Conservation (phyloP, 23 tunicate species). For the Aplidium turbinatum region DNA sequence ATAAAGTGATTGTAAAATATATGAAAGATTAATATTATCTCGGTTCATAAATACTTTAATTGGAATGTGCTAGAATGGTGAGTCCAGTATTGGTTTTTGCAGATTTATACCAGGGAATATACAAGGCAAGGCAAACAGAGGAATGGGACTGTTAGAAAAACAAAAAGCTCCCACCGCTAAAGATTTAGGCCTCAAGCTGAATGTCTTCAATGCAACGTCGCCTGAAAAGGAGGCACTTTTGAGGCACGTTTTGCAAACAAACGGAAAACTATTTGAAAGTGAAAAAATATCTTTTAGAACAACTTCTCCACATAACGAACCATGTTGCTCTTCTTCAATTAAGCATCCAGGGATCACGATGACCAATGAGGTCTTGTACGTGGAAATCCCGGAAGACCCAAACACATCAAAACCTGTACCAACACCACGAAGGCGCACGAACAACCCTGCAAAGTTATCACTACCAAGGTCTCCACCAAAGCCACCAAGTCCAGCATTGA, state of each 20-base stretch:
- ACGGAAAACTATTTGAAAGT: too few relatives aligned
- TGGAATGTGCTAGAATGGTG: too few relatives aligned
- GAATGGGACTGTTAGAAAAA: neutral
- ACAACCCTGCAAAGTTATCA: neutral
- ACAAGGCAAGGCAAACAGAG: neutral
- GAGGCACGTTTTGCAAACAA: too few relatives aligned
- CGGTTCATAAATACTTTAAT: neutral
- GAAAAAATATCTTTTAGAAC: too few relatives aligned
- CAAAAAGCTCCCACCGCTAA: neutral
- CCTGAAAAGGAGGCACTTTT: too few relatives aligned
- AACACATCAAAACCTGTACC: constrained; percentile 18
- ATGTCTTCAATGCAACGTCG: too few relatives aligned
- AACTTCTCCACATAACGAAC: too few relatives aligned
- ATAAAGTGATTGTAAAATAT: neutral
- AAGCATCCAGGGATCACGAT: too few relatives aligned
- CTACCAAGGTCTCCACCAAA: constrained; percentile 33
- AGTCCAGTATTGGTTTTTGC: too few relatives aligned
- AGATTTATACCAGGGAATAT: neutral
- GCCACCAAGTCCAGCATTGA: constrained; percentile 2
- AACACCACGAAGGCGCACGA: neutral
- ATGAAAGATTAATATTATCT: neutral
- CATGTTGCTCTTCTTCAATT: too few relatives aligned
- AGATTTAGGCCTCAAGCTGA: too few relatives aligned
- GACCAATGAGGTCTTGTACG: constrained; percentile 12
- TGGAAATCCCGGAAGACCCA: constrained; percentile 5